A percentile compares a stretch with the other conserved stretches of the same genome.
phyloP scores from a whole-genome alignment of 2,888 invertebrate genomes.

The Caenorhabditis plicata region DNA sequence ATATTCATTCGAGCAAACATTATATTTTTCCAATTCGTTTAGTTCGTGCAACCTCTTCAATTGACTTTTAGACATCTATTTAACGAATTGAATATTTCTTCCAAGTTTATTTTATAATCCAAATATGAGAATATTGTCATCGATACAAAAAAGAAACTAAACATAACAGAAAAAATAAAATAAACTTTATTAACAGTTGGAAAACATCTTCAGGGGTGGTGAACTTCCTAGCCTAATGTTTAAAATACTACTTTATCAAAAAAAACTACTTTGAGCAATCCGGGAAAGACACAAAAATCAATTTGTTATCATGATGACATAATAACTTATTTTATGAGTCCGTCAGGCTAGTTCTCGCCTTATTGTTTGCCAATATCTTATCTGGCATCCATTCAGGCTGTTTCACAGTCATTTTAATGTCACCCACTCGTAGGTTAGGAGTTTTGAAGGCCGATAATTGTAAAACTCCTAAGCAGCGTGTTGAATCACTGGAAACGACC shows the following conservation, averaged over 20 bases:
- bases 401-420: slow-evolving; percentile 1
- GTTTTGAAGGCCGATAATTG: slow-evolving; percentile 25
- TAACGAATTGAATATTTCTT: neutral
- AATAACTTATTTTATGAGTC: slow-evolving; percentile 19
- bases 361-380: slow-evolving; percentile 25
- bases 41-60: slow-evolving; percentile 40
- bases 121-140: neutral
- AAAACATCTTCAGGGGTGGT: too few relatives aligned
- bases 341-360: slow-evolving; percentile 20
- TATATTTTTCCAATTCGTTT: slow-evolving; percentile 27
- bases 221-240: neutral
- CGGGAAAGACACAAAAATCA: too few relatives aligned
- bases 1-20: too few relatives aligned
- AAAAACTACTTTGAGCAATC: neutral
- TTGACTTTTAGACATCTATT: slow-evolving; percentile 53
- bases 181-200: neutral
- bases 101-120: neutral
- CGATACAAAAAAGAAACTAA: slow-evolving; percentile 1
- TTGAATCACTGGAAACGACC: slow-evolving; percentile 21
- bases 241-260: neutral
- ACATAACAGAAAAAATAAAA: slow-evolving; percentile 4
- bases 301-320: too few relatives aligned
- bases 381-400: slow-evolving; percentile 34
- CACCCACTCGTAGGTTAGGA: slow-evolving; percentile 7
- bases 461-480: slow-evolving; percentile 20